Evolutionary conservation across 2,113 vertebrate species (phyloP).

Genomic region (Carassius carassius): DNA sequence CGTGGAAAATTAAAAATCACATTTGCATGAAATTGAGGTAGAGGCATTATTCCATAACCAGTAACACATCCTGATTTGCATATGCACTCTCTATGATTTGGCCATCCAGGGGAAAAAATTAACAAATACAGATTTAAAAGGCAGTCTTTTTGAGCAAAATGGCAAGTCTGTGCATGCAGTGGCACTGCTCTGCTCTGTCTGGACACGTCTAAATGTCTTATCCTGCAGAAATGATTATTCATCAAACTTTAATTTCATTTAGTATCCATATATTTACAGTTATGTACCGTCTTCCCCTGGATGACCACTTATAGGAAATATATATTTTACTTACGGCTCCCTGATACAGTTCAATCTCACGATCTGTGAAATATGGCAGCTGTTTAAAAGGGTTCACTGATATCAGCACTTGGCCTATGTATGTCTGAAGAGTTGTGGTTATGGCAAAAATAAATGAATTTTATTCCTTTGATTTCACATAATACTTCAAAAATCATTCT

Average conservation of each 20-base stretch:
- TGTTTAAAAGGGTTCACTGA: constrained; percentile 85
- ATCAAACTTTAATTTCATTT: background rate
- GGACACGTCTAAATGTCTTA: constrained; percentile 21
- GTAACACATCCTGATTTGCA: background rate
- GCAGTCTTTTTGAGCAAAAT: background rate
- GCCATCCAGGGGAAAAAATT: background rate
- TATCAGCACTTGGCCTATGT: constrained; percentile 83
- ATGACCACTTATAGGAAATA: background rate
- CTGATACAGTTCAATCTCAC: constrained; percentile 83
- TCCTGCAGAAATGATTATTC: background rate
- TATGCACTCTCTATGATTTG: background rate
- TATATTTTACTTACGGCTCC: constrained; percentile 75
- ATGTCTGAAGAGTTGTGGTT: constrained; percentile 72
- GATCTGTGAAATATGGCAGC: constrained; percentile 80
- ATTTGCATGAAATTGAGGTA: constrained; percentile 14
- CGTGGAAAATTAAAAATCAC: background rate
- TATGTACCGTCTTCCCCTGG: too few species aligned
- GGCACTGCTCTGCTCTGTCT: constrained; percentile 13
- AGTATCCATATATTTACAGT: background rate
- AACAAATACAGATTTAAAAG: constrained; percentile 7
- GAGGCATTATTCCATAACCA: background rate
- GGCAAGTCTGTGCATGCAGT: constrained; percentile 40
- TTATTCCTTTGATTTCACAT: too few species aligned
- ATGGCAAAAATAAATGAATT: constrained; percentile 51
- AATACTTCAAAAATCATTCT: too few species aligned